A percentile compares a stretch with the other conserved stretches of the same genome.
Evolutionary conservation across 1,140 invertebrate species (phyloP).

Genomic region (Hyles euphorbiae): DNA sequence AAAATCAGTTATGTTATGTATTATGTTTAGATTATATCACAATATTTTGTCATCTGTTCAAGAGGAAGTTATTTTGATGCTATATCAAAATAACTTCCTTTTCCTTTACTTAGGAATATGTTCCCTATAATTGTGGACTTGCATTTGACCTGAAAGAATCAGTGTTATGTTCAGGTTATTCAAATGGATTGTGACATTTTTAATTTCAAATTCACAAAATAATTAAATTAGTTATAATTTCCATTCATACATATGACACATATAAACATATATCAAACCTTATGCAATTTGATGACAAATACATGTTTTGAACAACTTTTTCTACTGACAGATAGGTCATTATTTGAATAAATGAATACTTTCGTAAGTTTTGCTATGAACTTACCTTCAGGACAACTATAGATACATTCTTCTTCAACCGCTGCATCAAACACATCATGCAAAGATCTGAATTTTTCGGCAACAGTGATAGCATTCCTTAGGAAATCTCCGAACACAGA

Average conservation of each 20-base stretch:
- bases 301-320: no score
- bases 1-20: no score
- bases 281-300: background rate
- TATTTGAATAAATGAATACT: no score
- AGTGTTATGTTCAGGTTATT: background rate
- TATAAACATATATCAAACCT: background rate
- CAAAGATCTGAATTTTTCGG: conserved; percentile 83
- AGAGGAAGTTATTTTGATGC: conserved; percentile 84
- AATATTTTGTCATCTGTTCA: conserved; percentile 57
- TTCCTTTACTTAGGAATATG: conserved; percentile 86
- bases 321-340: no score
- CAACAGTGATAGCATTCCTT: conserved; percentile 84
- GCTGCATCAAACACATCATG: conserved; percentile 90
- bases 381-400: conserved; percentile 82
- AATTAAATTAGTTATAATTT: background rate
- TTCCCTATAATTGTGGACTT: conserved; percentile 80
- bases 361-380: no score
- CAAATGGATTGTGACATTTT: background rate
- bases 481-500: conserved; percentile 85
- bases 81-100: conserved; percentile 88
- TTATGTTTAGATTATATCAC: background rate
- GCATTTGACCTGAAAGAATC: conserved; percentile 76
- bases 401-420: conserved; percentile 88
- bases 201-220: background rate
- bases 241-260: background rate